Conservation (phyloP, 92 coral and sea anemone genomes). For the Plumapathes pennacea region DNA sequence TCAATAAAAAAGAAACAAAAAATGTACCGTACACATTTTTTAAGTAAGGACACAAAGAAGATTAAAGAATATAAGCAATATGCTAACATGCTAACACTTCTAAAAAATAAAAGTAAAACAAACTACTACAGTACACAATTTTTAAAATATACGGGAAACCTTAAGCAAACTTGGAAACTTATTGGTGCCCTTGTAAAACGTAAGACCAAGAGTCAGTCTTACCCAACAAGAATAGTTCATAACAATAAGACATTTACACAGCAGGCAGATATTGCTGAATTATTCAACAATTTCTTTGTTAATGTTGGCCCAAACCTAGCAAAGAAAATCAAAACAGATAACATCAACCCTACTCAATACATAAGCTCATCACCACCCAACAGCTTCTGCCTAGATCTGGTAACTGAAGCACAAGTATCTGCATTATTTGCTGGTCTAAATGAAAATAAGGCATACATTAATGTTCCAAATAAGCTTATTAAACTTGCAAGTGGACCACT, state of each 20-base stretch:
- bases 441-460: slow-evolving; percentile 26
- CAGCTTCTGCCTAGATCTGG: slow-evolving; percentile 20
- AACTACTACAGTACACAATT: slow-evolving; percentile 21
- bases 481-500: slow-evolving; percentile 32
- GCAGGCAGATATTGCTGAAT: slow-evolving; percentile 33
- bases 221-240: slow-evolving; percentile 25
- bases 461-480: slow-evolving; percentile 39
- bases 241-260: slow-evolving; percentile 18
- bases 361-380: slow-evolving; percentile 4
- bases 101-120: slow-evolving; percentile 34
- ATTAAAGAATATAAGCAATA: slow-evolving; percentile 25
- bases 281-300: slow-evolving; percentile 27
- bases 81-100: slow-evolving; percentile 14
- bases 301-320: slow-evolving; percentile 21
- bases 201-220: slow-evolving; percentile 31
- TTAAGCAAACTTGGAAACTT: slow-evolving; percentile 33
- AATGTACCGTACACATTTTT: too few species aligned
- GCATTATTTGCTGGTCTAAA: slow-evolving; percentile 3
- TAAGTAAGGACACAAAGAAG: slow-evolving; percentile 1
- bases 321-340: slow-evolving; percentile 1
- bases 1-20: too few species aligned
- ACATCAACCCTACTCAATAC: slow-evolving; percentile 6
- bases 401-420: slow-evolving; percentile 1
- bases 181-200: slow-evolving; percentile 35
- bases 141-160: slow-evolving; percentile 11